Evolutionary conservation across 2,888 invertebrate species (phyloP), one percentile per base, ranked within the genome.

Genomic region (Lycocerus yunnanus): DNA sequence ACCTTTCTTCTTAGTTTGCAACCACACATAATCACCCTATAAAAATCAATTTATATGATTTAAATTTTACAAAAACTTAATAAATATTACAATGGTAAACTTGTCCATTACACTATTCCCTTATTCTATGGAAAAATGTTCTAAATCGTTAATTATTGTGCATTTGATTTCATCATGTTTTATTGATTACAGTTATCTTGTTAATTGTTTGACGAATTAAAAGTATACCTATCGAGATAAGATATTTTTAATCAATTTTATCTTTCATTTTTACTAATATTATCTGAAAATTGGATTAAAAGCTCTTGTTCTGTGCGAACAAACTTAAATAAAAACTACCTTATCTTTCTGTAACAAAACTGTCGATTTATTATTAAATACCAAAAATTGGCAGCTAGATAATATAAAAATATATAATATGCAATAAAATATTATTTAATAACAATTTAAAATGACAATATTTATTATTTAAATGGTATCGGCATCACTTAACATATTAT

Each of bases 11-110:
- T 89, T 89, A 69, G 94, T 94, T 84, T 94, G 94, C 70, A 97
- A 90, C 98, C 98, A 98, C 78, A 98, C 93, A 87, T 94, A 92
- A 86, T 97, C 96, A 68, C 94, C 94, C 95, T 96, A 83, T 68
- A 85, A 85, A 78, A 65, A 66, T 14, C 20, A 43, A 2, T 43
- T 43, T 43, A n/a, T n/a, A 43, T n/a, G 1, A 43, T 43, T 43
- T 43, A 27, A 2, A 13, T 27, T 27, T 27, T n/a, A 43, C 6
- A n/a, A n/a, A 43, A n/a, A n/a, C 2, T 0, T n/a, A 3, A 43
- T 6, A 43, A n/a, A 6, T n/a, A n/a, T 43, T 43, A 43, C 43
- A 2, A 43, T 43, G n/a, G n/a, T 43, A 43, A 43, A 43, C 43
- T 43, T 43, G n/a, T 43, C 43, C 43, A 43, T 43, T n/a, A 6